phyloP scores from a whole-genome alignment of 2,888 invertebrate species.

The Halictus quadricinctus region DNA sequence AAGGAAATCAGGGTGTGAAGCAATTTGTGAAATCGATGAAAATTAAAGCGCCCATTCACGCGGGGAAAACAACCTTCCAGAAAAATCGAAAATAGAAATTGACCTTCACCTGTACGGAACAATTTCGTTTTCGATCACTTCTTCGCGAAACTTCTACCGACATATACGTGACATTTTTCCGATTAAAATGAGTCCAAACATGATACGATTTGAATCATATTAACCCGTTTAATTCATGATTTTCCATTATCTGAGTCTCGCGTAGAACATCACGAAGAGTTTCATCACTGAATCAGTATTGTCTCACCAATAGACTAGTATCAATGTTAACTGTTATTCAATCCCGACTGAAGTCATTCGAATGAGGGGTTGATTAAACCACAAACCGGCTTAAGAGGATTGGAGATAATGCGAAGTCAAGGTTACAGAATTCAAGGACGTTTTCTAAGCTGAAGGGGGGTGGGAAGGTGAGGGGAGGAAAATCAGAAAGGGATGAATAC shows the following conservation, averaged over 20 bases:
- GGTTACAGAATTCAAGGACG: conserved; percentile 44
- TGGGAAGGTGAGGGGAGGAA: background rate
- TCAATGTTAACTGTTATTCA: background rate
- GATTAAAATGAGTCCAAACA: background rate
- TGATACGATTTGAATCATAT: too few relatives aligned
- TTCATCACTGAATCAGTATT: too few relatives aligned
- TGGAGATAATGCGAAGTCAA: conserved; percentile 10
- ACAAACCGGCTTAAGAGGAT: background rate
- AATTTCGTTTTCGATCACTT: background rate
- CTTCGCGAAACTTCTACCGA: background rate
- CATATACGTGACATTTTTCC: too few relatives aligned
- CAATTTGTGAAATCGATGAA: conserved; percentile 22
- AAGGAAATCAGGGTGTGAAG: background rate
- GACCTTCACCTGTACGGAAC: background rate
- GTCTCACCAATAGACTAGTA: too few relatives aligned
- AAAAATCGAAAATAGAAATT: background rate
- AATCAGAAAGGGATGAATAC: conserved; percentile 38
- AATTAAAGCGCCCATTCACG: conserved; percentile 27
- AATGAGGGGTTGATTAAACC: background rate
- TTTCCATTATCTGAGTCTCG: too few relatives aligned
- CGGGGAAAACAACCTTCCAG: background rate
- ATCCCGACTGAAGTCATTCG: background rate
- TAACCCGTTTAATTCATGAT: too few relatives aligned
- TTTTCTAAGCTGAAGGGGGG: background rate
- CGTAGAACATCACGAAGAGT: too few relatives aligned